Evolutionary conservation across 2,797 vertebrate genomes (phyloP), one percentile per base, ranked within the genome.

Genomic region (Enteromius anoplus): DNA sequence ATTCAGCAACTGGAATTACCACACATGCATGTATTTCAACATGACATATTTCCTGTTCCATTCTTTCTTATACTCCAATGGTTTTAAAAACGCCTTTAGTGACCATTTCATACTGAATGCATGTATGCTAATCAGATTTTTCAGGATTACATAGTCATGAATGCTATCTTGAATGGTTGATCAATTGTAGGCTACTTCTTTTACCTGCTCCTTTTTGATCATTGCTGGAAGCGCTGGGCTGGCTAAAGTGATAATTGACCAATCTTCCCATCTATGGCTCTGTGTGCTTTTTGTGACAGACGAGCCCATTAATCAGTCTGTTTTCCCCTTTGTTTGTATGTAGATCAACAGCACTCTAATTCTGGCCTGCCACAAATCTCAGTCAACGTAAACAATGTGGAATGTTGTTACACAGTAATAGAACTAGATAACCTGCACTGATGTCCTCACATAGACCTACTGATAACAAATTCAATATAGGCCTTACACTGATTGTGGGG

Each of bases 381-480:
- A 34, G 23, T 47, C 1, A 68, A 34, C 3, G 32, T 55, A 68
- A 78, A 40, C 29, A 26, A 64, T 21, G 60, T 70, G 42, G 73
- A 77, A 77, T 83, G 37, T 21, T 78, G 26, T 78, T 26, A 23
- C 14, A 15, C 23, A 78, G 26, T 42, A 60, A 42, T 45, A 26
- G 53, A 14, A 23, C 42, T 34, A 73, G 71, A 75, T 68, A 45
- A 29, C 29, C n/a, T 47, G n/a, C 2, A 15, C 45, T 29, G 80
- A 75, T 0, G 34, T 64, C 45, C 70, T 73, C 55, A 72, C 26
- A 64, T n/a, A 64, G 29, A 81, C 14, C 17, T 5, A n/a, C 60
- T 82, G 81, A 82, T 76, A 58, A 26, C 15, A 58, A 68, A 68
- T 45, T 32, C 81, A 76, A 68, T 66, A 53, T 29, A 45, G 42